Evolutionary conservation across 2,797 vertebrate genomes (phyloP).

Genomic region (Telmatherina bonti): DNA sequence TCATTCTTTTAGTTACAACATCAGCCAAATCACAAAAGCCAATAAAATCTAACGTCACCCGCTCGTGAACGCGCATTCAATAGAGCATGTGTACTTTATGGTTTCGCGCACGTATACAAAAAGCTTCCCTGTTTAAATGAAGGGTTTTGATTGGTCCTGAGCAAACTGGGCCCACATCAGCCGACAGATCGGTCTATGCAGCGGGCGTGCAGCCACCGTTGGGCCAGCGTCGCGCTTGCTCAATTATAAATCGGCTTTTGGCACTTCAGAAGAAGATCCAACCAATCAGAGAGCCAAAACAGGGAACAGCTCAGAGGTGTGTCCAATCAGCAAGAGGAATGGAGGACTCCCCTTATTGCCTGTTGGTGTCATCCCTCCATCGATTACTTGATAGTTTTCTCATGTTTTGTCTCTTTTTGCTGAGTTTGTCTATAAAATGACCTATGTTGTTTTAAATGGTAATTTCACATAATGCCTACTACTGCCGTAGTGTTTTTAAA

Average conservation of each 20-base stretch:
- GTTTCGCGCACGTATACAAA: background rate
- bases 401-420: background rate
- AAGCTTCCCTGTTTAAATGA: constrained; percentile 39
- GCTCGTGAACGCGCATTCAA: constrained; percentile 7
- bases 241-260: background rate
- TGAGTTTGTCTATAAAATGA: background rate
- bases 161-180: constrained; percentile 84
- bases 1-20: no score
- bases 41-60: constrained; percentile 46
- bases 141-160: constrained; percentile 63
- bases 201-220: background rate
- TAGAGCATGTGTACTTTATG: background rate
- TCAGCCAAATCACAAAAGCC: background rate
- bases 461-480: background rate
- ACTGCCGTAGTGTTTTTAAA: background rate
- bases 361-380: constrained; percentile 12
- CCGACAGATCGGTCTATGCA: constrained; percentile 73
- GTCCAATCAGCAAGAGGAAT: constrained; percentile 72
- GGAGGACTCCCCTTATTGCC: constrained; percentile 20
- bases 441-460: background rate
- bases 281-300: constrained; percentile 53
- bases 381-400: background rate
- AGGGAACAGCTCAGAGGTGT: constrained; percentile 66
- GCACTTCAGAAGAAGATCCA: background rate
- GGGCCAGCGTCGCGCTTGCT: constrained; percentile 37